Base-by-base conservation (phyloP, 2,797 vertebrate species). In the Diplodus sargus region DNA sequence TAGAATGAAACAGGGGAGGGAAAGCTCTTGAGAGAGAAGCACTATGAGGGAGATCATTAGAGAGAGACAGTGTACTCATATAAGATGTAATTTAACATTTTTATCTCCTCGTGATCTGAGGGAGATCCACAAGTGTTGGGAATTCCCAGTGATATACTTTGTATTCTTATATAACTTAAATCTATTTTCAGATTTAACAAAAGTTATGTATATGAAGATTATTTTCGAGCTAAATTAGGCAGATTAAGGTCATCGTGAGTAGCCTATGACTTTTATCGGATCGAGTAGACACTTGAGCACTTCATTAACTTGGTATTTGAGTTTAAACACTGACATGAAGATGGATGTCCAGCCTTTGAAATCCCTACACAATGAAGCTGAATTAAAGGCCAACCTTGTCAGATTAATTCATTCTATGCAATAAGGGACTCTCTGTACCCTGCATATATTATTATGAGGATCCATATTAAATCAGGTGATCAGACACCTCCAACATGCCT, bases 371-470 rank as follows among this genome's bases (percentile, higher is more conserved):
- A 14, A 74, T 65, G 60, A 57, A 80, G 52, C 60, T 43, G 54
- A 63, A 79, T 72, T 42, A 85, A 90, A 91, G 76, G 86, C 86
- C 83, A 86, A 57, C 3, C 48, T 39, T 85, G 64, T 87, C 76
- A 84, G 76, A 89, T 87, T 23, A 60, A 80, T 71, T 63, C 3
- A 69, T 66, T 70, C 17, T 30, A 30, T 18, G 4, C 52, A 68
- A 43, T 53, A 69, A 20, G 3, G 25, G 22, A 62, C 15, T 13
- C 13, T 57, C 43, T 74, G 54, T 70, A 15, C 42, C 42, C 30
- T 54, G 47, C 70, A 70, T 59, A 20, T 53, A 61, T 53, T 1
- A 30, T 39, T 10, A 39, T 39, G 4, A 20, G 15, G 43, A 30
- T 48, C 1, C 3, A 4, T 16, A 30, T 30, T 51, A 61, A 64